Percentiles rank a stretch among this genome's conserved stretches.
phyloP scores from a whole-genome alignment of 2,888 invertebrate genomes.

The Taenaris catops region DNA sequence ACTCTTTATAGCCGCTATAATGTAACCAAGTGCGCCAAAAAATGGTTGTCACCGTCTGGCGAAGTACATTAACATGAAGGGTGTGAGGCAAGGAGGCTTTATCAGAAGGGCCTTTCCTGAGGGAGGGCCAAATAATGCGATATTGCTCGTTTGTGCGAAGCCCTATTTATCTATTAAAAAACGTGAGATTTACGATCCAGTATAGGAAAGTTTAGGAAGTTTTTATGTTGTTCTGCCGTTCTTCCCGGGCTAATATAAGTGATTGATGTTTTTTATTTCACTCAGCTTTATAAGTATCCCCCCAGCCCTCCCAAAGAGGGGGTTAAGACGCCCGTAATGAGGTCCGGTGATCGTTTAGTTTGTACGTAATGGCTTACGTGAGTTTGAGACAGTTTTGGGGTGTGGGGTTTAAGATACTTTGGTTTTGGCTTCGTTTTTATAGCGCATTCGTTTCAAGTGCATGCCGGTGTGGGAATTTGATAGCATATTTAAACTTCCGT shows the following conservation, averaged over 20 bases:
- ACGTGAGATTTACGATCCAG: constrained; percentile 68
- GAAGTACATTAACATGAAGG: constrained; percentile 76
- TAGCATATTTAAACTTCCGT: no score
- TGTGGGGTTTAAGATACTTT: constrained; percentile 23
- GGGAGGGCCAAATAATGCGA: constrained; percentile 78
- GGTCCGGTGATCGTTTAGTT: constrained; percentile 77
- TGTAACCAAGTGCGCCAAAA: constrained; percentile 79
- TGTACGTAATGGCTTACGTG: constrained; percentile 74
- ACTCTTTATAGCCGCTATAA: constrained; percentile 74
- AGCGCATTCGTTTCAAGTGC: constrained; percentile 14
- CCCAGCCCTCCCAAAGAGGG: constrained; percentile 24
- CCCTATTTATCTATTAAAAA: constrained; percentile 80
- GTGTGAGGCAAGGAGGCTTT: constrained; percentile 76
- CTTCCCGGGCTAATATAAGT: constrained; percentile 65
- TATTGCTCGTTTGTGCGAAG: constrained; percentile 79
- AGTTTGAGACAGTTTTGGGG: constrained; percentile 36
- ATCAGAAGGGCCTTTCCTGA: constrained; percentile 78
- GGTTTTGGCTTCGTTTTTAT: constrained; percentile 23
- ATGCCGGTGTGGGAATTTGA: constrained; percentile 6
- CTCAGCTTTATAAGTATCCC: constrained; percentile 33
- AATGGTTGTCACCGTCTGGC: constrained; percentile 80
- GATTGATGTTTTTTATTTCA: constrained; percentile 67
- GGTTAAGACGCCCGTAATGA: constrained; percentile 70
- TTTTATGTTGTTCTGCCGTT: constrained; percentile 70
- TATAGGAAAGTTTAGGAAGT: constrained; percentile 72